Evolutionary conservation across 1,140 invertebrate genomes (phyloP).

Genomic region (Drosophila aff.): DNA sequence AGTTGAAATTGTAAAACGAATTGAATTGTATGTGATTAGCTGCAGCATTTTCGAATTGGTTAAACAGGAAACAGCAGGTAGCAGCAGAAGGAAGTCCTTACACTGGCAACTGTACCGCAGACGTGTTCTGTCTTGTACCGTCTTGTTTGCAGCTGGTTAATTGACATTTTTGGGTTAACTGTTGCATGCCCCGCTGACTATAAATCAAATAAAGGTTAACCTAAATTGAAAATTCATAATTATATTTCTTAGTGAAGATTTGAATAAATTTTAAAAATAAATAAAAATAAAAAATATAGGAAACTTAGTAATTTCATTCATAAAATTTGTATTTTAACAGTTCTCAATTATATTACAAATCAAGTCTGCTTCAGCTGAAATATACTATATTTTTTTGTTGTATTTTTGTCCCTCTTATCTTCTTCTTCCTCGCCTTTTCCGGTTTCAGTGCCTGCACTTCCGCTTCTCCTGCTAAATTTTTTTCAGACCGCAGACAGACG

Average conservation of each 20-base stretch:
- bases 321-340: neutral
- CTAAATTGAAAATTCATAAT: neutral
- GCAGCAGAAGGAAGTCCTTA: slow-evolving; percentile 1
- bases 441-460: slow-evolving; percentile 15
- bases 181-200: neutral
- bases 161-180: slow-evolving; percentile 20
- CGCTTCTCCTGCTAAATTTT: neutral
- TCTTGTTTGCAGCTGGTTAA: slow-evolving; percentile 7
- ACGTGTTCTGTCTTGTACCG: neutral
- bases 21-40: slow-evolving; percentile 85
- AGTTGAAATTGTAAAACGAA: slow-evolving; percentile 85
- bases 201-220: neutral
- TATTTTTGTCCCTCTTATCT: neutral
- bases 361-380: neutral
- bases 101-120: slow-evolving; percentile 21
- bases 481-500: slow-evolving; percentile 60
- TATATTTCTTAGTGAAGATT: neutral
- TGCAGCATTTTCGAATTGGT: slow-evolving; percentile 81
- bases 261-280: neutral
- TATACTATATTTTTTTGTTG: neutral
- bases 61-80: slow-evolving; percentile 50
- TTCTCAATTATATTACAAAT: too few relatives aligned
- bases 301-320: neutral
- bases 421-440: slow-evolving; percentile 6
- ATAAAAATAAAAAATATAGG: neutral